Percentiles rank a stretch among this genome's conserved stretches.
Conservation (phyloP, 92 coral and sea anemone species). For the Umimayanthus chanpuru region DNA sequence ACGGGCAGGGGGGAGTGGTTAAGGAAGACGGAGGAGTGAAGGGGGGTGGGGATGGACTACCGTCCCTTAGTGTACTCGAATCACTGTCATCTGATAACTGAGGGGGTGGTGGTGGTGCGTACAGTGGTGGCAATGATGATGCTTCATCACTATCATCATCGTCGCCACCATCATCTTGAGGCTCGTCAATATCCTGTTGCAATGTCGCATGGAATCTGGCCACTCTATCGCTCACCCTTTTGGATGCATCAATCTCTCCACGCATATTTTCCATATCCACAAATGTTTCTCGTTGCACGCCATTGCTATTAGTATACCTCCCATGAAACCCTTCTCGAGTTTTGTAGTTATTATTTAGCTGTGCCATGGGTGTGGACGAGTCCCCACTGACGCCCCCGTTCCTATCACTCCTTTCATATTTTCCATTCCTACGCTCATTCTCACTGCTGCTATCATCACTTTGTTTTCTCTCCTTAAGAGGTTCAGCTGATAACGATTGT, state of each 20-base stretch:
- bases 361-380: neutral
- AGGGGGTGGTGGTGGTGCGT: slow-evolving; percentile 24
- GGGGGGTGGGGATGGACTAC: slow-evolving; percentile 41
- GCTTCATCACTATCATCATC: neutral
- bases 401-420: neutral
- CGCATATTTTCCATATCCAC: neutral
- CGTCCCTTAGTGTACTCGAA: slow-evolving; percentile 14
- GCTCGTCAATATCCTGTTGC: neutral
- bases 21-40: slow-evolving; percentile 31
- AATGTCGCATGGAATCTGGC: neutral
- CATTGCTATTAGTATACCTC: neutral
- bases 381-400: neutral
- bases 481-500: slow-evolving; percentile 7
- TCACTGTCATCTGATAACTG: slow-evolving; percentile 15
- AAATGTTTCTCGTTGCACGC: neutral
- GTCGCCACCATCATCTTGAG: neutral
- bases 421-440: slow-evolving; percentile 23
- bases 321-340: neutral
- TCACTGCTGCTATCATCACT: slow-evolving; percentile 43
- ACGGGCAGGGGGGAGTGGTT: slow-evolving; percentile 1
- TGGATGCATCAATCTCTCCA: neutral
- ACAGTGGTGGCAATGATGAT: neutral
- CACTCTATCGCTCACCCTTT: neutral
- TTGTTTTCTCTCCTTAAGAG: neutral
- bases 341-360: neutral